Evolutionary conservation across 2,888 invertebrate species (phyloP), one percentile per base, ranked within the genome.

Genomic region (Limnephilus auricula): DNA sequence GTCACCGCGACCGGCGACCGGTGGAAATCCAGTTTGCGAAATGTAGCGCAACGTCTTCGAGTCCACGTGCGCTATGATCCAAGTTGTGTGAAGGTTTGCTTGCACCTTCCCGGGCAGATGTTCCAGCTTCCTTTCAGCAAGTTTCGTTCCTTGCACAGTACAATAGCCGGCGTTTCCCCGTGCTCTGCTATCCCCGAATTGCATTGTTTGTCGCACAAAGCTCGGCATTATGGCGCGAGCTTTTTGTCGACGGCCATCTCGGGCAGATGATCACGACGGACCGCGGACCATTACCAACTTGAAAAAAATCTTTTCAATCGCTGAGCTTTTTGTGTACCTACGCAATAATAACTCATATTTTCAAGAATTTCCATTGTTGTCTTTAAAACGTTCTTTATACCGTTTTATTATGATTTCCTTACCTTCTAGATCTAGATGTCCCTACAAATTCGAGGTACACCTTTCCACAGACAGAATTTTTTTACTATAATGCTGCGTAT

Each of bases 51-150:
- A 89, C 79, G 30, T 84, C 89, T 83, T 78, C 34, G 34, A 32
- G 86, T 92, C 92, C 93, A 92, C 93, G 93, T 92, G 92, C 91
- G 90, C 90, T 90, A 87, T 90, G 31, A 90, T 89, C 90, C 85
- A 90, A 82, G 65, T 80, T 85, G 78, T 45, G 89, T 79, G 65
- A 65, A 65, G 65, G 65, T 65, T 65, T 5, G 65, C 87, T 45
- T 40, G 78, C 85, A 79, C 84, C 90, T 80, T 88, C 50, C 37
- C 85, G 87, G 91, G 93, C 93, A 93, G 93, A 93, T 93, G 93
- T 93, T 93, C 87, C 91, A 83, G 80, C 31, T 80, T 92, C 87
- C 32, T 92, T 90, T 91, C 79, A 87, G 87, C 32, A 40, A 90
- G 40, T n/a, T 87, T 80, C 84, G 79, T 91, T 83, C 31, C 80